These are phyloP conservation scores for Ariolimax columbianus DNA, from an alignment of 2,888 invertebrate genomes.

Conservation along the genomic window DNA sequence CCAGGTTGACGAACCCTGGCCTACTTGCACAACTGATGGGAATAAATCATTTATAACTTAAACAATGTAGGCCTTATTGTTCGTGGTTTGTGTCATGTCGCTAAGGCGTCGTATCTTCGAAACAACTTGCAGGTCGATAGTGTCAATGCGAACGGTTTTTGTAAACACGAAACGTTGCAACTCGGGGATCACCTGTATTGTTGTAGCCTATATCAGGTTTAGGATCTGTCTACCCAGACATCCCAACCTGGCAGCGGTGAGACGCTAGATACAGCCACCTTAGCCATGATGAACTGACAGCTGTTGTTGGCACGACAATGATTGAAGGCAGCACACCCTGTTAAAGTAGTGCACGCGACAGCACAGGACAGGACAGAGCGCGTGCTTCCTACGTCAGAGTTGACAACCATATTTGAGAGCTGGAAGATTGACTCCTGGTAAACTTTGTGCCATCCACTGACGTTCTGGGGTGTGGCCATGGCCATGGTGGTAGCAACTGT, in stretches of 20 bases:
- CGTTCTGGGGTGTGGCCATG: neutral
- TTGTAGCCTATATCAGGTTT: no score
- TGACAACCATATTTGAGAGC: neutral
- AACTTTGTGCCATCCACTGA: neutral
- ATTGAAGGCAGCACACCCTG: constrained; percentile 20
- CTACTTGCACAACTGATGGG: no score
- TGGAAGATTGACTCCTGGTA: neutral
- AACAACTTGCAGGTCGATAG: no score
- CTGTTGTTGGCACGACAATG: neutral
- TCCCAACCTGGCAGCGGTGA: neutral
- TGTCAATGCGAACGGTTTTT: no score
- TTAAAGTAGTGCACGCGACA: neutral
- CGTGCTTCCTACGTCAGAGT: neutral
- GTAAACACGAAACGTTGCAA: no score
- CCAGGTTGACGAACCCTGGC: no score
- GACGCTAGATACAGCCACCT: neutral
- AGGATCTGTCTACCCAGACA: neutral
- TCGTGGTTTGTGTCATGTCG: no score
- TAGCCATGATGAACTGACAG: neutral
- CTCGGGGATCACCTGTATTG: no score
- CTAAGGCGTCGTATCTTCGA: no score
- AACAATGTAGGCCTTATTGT: no score
- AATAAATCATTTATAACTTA: no score
- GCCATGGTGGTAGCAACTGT: neutral
- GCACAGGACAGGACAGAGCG: neutral